Base-by-base conservation (phyloP, 2,888 invertebrate species). In the Drosophila mayaguana region DNA sequence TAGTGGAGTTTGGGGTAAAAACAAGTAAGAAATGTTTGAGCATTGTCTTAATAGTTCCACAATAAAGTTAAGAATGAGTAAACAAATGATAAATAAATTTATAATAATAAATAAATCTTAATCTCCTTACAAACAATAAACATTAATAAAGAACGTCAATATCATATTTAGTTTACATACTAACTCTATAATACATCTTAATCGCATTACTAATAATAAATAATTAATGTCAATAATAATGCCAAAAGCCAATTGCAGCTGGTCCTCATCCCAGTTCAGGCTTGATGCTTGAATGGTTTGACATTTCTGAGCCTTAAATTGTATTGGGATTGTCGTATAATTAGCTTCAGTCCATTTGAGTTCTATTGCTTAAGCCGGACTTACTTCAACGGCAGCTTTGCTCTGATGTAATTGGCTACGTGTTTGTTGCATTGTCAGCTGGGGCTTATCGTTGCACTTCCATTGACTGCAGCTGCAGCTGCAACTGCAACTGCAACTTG, bases 401-500 rank as follows among this genome's bases (percentile, higher is more conserved):
- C 61, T 57, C 48, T 61, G 43, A 50, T 63, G 60, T 32, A 46
- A 74, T 69, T 76, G 79, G 62, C 51, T 64, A 22, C 34, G 45
- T 34, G 64, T 55, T 40, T 63, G 74, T 38, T 55, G 77, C 69
- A 64, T 68, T 84, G 80, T 73, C 71, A 65, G 45, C 60, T 60
- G 65, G 22, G 60, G 78, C 67, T 83, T 81, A 81, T 70, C 77
- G 65, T 38, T 67, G 68, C 54, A 77, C 51, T 66, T 59, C 28
- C 75, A 78, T 71, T 76, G 76, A 68, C 59, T 68, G 69, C 28
- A 28, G 8, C 28, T 28, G 69, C 60, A 71, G n/a, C 72, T 66
- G 69, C 60, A 71, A 68, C 59, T 68, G 69, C 28, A 28, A 3
- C 28, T 28, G 69, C 60, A 71, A 18, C 72, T 66, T 67, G 68